phyloP scores from a whole-genome alignment of 2,888 invertebrate genomes.

The Plemyria rubiginata region DNA sequence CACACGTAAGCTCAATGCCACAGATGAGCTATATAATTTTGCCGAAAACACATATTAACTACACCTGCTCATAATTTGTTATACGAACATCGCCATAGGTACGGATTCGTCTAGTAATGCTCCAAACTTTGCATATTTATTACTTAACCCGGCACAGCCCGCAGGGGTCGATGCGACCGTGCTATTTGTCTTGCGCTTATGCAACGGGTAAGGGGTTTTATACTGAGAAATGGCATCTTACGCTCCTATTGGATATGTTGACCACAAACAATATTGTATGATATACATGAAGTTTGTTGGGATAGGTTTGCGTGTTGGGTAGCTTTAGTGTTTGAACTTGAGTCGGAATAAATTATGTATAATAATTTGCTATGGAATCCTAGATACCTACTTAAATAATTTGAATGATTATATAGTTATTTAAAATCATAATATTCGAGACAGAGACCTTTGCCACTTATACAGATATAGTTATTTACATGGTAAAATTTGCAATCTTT shows the following conservation, averaged over 20 bases:
- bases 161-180: constrained; percentile 51
- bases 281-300: constrained; percentile 9
- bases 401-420: too few species aligned
- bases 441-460: too few species aligned
- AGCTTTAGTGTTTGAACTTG: not conserved
- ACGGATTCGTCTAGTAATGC: constrained; percentile 72
- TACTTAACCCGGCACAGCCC: constrained; percentile 60
- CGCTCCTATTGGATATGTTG: constrained; percentile 49
- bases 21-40: constrained; percentile 55
- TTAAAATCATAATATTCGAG: too few species aligned
- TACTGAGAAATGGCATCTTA: constrained; percentile 54
- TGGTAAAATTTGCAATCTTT: too few species aligned
- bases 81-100: constrained; percentile 63
- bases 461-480: too few species aligned
- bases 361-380: too few species aligned
- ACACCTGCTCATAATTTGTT: constrained; percentile 71
- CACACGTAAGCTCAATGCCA: not conserved
- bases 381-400: too few species aligned
- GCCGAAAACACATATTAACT: constrained; percentile 71
- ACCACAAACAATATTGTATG: constrained; percentile 27
- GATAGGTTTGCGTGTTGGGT: not conserved
- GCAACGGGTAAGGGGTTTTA: constrained; percentile 53
- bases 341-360: too few species aligned
- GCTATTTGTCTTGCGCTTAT: constrained; percentile 56
- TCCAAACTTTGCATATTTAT: constrained; percentile 78